A percentile compares a stretch with the other conserved stretches of the same genome.
phyloP scores from a whole-genome alignment of 2,113 vertebrate species.

The Sceloporus undulatus region DNA sequence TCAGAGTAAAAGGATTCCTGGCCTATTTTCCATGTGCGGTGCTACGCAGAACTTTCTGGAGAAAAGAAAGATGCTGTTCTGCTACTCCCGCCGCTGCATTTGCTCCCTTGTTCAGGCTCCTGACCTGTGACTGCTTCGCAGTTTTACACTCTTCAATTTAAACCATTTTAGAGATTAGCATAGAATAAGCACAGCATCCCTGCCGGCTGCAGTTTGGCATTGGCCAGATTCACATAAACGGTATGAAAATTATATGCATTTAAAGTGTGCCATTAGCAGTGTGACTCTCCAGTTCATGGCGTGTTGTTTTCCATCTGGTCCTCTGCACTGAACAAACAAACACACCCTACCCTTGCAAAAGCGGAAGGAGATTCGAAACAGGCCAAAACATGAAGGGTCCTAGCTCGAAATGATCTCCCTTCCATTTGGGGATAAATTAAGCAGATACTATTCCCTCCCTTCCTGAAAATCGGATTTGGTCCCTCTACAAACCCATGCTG shows the following conservation, averaged over 20 bases:
- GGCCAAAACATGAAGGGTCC: background rate
- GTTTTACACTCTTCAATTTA: background rate
- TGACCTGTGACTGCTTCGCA: background rate
- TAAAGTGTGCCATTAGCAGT: conserved; percentile 22
- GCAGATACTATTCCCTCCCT: too few species aligned
- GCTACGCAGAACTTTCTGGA: background rate
- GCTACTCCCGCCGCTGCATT: background rate
- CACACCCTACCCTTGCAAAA: background rate
- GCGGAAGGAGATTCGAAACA: background rate
- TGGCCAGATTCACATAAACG: conserved; percentile 9
- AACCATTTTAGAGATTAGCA: conserved; percentile 19
- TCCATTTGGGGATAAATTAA: background rate
- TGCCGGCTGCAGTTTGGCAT: background rate
- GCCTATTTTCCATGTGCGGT: background rate
- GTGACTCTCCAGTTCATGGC: conserved; percentile 5
- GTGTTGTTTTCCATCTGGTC: background rate
- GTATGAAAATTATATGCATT: conserved; percentile 21
- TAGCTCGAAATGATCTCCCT: background rate
- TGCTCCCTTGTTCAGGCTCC: background rate
- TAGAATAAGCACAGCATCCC: background rate
- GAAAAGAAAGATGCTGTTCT: background rate
- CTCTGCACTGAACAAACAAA: conserved; percentile 2
- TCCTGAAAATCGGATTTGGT: background rate
- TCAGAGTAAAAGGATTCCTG: background rate
- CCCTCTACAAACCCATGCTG: background rate